These are phyloP conservation scores for Cyclina sinensis DNA, from an alignment of 1,140 invertebrate species.

Conservation along the genomic window DNA sequence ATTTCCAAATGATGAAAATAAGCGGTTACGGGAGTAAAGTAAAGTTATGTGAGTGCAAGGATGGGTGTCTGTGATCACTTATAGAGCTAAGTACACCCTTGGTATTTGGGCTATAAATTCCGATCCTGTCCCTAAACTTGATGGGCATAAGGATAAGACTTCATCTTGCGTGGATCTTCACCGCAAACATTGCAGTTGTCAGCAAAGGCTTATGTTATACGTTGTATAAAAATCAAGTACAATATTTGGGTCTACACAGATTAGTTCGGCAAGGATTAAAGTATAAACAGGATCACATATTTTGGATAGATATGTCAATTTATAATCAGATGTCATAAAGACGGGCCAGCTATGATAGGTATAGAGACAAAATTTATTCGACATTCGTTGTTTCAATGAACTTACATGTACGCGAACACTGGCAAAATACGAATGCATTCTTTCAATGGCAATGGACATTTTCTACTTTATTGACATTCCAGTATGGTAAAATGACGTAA, in stretches of 20 bases:
- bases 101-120: constrained; percentile 30
- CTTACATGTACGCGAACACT: not conserved
- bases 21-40: constrained; percentile 1
- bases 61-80: constrained; percentile 1
- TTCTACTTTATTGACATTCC: too few species aligned
- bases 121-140: not conserved
- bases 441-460: too few species aligned
- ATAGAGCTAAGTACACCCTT: not conserved
- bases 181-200: constrained; percentile 1
- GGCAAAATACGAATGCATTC: too few species aligned
- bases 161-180: not conserved
- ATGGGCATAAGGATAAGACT: not conserved
- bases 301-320: constrained; percentile 16
- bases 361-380: not conserved
- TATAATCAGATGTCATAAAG: constrained; percentile 34
- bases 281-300: constrained; percentile 1
- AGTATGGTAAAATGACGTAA: too few species aligned
- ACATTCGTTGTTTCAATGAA: not conserved
- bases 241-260: not conserved
- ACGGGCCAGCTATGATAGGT: not conserved
- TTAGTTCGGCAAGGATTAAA: constrained; percentile 16
- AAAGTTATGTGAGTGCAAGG: not conserved
- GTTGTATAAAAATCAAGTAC: constrained; percentile 25
- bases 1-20: constrained; percentile 27
- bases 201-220: not conserved